A percentile compares a stretch with the other conserved stretches of the same genome.
Conservation (phyloP, 2,888 invertebrate species). For the Morinoia aosen region DNA sequence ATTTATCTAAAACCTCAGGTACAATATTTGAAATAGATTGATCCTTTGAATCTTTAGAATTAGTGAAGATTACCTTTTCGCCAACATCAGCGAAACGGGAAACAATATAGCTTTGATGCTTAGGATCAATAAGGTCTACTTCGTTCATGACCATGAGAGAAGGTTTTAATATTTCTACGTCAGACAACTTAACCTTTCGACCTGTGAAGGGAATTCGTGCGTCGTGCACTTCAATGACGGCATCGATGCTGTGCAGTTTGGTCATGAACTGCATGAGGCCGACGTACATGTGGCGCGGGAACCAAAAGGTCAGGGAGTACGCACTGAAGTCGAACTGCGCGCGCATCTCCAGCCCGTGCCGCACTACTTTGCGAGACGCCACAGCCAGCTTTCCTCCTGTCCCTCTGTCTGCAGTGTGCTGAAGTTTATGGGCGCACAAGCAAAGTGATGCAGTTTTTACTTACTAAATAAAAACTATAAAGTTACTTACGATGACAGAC, state of each 20-base stretch:
- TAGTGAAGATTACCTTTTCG: conserved; percentile 82
- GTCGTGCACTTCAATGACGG: conserved; percentile 94
- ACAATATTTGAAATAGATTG: conserved; percentile 75
- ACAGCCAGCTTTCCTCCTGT: conserved; percentile 54
- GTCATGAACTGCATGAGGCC: conserved; percentile 84
- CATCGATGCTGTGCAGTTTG: conserved; percentile 86
- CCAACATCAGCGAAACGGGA: conserved; percentile 76
- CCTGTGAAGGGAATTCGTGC: conserved; percentile 90
- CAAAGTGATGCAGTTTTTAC: neutral
- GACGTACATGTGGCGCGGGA: conserved; percentile 93
- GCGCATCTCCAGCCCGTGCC: conserved; percentile 64
- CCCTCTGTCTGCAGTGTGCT: neutral
- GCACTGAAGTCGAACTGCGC: conserved; percentile 53
- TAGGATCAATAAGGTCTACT: conserved; percentile 81
- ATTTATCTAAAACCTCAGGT: conserved; percentile 81
- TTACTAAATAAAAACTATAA: neutral
- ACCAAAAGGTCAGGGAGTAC: conserved; percentile 77
- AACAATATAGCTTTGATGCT: conserved; percentile 75
- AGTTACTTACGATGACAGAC: neutral
- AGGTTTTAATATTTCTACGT: conserved; percentile 84
- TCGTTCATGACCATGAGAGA: conserved; percentile 93
- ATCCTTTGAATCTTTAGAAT: conserved; percentile 77
- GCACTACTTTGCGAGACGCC: conserved; percentile 46
- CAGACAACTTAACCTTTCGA: conserved; percentile 77
- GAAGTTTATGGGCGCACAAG: neutral